These are phyloP conservation scores for Synanthedon andrenaeformis DNA, from an alignment of 2,888 invertebrate species.

Conservation along the genomic window DNA sequence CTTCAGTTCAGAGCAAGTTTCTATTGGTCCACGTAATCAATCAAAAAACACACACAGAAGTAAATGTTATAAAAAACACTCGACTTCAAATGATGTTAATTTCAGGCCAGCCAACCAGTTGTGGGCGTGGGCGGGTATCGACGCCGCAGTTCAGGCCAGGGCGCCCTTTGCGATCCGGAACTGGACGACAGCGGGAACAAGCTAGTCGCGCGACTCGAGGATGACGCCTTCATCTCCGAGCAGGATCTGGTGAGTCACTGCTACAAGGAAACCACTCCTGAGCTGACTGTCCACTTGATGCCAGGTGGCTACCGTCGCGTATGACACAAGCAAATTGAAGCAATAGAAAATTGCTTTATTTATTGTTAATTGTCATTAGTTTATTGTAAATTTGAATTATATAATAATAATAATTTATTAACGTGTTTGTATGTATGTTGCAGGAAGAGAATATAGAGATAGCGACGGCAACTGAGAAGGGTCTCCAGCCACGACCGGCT, in stretches of 20 bases:
- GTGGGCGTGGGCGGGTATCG: conserved; percentile 53
- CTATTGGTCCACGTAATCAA: too few species aligned
- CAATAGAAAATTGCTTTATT: too few species aligned
- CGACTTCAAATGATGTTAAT: neutral
- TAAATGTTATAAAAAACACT: too few species aligned
- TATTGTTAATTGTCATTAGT: too few species aligned
- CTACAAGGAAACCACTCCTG: neutral
- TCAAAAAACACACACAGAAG: too few species aligned
- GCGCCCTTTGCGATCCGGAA: conserved; percentile 55
- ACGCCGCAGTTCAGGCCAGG: conserved; percentile 56
- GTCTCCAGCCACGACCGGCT: conserved; percentile 28
- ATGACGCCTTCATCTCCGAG: conserved; percentile 66
- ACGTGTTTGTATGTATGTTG: conserved; percentile 4
- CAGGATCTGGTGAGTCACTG: conserved; percentile 54
- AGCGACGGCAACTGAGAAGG: conserved; percentile 46
- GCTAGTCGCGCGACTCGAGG: conserved; percentile 59
- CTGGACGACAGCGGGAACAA: conserved; percentile 65
- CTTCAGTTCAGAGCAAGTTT: too few species aligned
- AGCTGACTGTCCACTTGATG: neutral
- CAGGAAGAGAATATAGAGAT: conserved; percentile 65
- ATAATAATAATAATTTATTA: neutral
- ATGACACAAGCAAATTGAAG: too few species aligned
- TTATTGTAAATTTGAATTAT: neutral
- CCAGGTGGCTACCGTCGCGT: too few species aligned
- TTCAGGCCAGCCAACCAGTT: conserved; percentile 56